phyloP scores from a whole-genome alignment of 2,113 vertebrate genomes.

The Oreochromis tanganicae region DNA sequence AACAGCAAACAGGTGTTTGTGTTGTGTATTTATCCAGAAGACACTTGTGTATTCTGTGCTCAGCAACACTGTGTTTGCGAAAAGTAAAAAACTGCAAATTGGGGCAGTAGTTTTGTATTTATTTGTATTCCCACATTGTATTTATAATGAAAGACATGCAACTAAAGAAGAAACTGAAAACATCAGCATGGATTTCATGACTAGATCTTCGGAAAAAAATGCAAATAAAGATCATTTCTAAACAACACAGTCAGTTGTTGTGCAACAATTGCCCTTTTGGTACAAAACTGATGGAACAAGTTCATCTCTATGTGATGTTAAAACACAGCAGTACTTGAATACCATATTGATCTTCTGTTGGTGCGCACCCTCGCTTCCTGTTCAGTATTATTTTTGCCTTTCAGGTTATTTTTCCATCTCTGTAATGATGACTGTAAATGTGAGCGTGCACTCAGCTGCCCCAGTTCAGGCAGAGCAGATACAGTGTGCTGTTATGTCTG shows the following conservation, averaged over 20 bases:
- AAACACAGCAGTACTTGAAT: neutral
- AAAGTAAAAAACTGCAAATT: neutral
- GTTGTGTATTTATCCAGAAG: neutral
- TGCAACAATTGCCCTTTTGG: neutral
- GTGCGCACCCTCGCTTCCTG: neutral
- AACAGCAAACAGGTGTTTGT: neutral
- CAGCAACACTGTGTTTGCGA: neutral
- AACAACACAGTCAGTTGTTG: neutral
- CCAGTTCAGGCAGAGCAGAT: conserved; percentile 5
- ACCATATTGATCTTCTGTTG: neutral
- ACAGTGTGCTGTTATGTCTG: conserved; percentile 11
- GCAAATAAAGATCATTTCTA: neutral
- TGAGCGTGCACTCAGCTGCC: neutral
- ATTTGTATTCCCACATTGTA: neutral
- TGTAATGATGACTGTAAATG: neutral
- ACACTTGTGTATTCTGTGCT: neutral
- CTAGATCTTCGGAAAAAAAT: rapidly evolving
- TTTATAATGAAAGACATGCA: neutral
- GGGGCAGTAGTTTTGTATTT: neutral
- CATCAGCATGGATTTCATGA: neutral
- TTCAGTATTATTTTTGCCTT: neutral
- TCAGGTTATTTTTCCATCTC: neutral
- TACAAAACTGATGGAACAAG: neutral
- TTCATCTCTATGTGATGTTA: neutral
- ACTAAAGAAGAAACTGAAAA: neutral